phyloP scores from a whole-genome alignment of 2,888 invertebrate genomes.

The Drosophila testacea region DNA sequence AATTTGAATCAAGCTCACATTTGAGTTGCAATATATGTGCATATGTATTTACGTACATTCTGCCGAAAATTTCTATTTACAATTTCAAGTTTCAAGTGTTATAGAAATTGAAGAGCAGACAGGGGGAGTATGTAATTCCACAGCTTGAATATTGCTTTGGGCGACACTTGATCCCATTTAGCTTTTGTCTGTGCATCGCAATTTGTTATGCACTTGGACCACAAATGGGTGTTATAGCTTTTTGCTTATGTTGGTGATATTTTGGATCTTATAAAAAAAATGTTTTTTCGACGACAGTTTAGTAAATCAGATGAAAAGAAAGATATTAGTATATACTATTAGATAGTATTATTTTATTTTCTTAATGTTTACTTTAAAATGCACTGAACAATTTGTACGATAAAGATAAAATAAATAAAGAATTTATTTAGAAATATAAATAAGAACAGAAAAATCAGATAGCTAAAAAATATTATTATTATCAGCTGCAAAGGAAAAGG shows the following conservation, averaged over 20 bases:
- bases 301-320: too few species aligned
- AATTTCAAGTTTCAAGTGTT: background rate
- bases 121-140: background rate
- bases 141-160: conserved; percentile 1
- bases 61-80: conserved; percentile 1
- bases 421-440: background rate
- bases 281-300: too few species aligned
- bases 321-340: too few species aligned
- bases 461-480: too few species aligned
- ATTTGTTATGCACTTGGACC: background rate
- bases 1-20: conserved; percentile 10
- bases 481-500: too few species aligned
- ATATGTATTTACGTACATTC: too few species aligned
- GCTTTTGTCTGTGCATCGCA: conserved; percentile 10
- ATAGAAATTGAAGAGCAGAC: background rate
- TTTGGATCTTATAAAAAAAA: too few species aligned
- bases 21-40: conserved; percentile 3
- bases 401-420: background rate
- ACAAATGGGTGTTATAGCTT: background rate
- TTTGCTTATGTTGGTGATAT: background rate
- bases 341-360: too few species aligned
- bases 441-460: background rate
- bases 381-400: too few species aligned
- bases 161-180: conserved; percentile 30
- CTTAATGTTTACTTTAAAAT: too few species aligned